A percentile compares a stretch with the other conserved stretches of the same genome.
Evolutionary conservation across 2,113 vertebrate species (phyloP).

Genomic region (Lasiurus borealis): DNA sequence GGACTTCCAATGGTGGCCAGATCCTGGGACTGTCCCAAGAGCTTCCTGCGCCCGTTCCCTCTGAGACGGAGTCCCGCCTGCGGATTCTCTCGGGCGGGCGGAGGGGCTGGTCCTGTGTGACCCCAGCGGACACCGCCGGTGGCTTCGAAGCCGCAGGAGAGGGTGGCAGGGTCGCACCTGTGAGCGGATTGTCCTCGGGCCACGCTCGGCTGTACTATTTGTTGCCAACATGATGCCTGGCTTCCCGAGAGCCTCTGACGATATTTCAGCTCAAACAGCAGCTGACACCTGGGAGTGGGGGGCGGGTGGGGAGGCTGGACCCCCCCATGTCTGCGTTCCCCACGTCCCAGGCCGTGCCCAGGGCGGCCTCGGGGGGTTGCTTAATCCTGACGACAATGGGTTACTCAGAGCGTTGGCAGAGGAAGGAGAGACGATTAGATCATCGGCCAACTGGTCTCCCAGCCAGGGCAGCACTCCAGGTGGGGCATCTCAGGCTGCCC

Average conservation of each 20-base stretch:
- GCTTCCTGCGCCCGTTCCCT: slow-evolving; percentile 57
- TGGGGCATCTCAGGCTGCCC: background rate
- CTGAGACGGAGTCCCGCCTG: slow-evolving; percentile 66
- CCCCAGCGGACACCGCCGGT: slow-evolving; percentile 72
- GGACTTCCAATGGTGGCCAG: background rate
- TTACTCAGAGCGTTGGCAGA: slow-evolving; percentile 59
- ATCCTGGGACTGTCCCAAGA: slow-evolving; percentile 17
- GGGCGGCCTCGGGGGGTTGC: slow-evolving; percentile 57
- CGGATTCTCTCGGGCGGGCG: slow-evolving; percentile 60
- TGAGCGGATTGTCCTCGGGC: slow-evolving; percentile 74
- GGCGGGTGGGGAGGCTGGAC: slow-evolving; percentile 30
- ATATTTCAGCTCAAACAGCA: slow-evolving; percentile 81
- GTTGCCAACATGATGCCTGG: slow-evolving; percentile 81
- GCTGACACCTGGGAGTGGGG: slow-evolving; percentile 65
- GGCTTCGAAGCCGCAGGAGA: slow-evolving; percentile 82
- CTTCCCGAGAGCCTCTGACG: slow-evolving; percentile 83
- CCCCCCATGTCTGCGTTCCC: slow-evolving; percentile 69
- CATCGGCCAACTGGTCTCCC: slow-evolving; percentile 57
- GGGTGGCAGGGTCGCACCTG: slow-evolving; percentile 73
- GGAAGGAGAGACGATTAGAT: slow-evolving; percentile 23
- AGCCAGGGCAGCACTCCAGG: slow-evolving; percentile 52
- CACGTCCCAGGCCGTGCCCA: slow-evolving; percentile 32
- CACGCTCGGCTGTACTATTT: slow-evolving; percentile 63
- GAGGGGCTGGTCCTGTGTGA: slow-evolving; percentile 62
- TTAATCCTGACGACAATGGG: slow-evolving; percentile 67